Evolutionary conservation across 2,113 vertebrate species (phyloP).

Genomic region (Rissa tridactyla): DNA sequence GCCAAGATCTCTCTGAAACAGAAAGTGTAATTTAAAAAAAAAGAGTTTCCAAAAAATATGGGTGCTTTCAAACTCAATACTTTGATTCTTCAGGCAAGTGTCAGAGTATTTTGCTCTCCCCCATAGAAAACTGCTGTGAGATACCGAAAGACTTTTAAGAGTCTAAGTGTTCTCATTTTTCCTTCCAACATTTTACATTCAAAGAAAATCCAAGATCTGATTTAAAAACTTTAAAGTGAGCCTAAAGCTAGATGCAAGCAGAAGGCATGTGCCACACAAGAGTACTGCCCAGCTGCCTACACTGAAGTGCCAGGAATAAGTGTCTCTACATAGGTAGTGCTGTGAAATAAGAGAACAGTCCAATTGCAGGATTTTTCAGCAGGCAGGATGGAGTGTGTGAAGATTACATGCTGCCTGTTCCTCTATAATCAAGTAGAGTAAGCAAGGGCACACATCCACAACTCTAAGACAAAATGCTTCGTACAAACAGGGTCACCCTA

Average conservation of each 20-base stretch:
- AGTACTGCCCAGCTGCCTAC: not conserved
- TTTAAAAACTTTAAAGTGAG: not conserved
- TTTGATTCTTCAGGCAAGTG: not conserved
- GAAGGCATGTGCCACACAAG: not conserved
- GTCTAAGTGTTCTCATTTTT: not conserved
- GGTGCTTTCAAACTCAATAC: not conserved
- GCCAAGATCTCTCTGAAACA: conserved; percentile 82
- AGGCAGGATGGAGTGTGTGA: not conserved
- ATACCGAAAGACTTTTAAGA: not conserved
- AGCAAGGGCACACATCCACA: not conserved
- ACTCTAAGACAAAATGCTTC: not conserved
- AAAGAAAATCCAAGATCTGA: not conserved
- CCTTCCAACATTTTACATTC: not conserved
- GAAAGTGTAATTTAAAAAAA: not conserved
- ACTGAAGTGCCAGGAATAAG: not conserved
- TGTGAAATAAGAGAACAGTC: not conserved
- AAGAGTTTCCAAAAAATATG: not conserved
- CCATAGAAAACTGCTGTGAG: not conserved
- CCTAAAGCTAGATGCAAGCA: not conserved
- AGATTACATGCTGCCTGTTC: not conserved
- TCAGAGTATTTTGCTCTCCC: not conserved
- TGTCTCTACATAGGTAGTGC: not conserved
- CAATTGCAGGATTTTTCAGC: not conserved
- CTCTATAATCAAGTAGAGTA: not conserved
- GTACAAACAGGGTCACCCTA: fast-evolving